Evolutionary conservation across 2,113 vertebrate species (phyloP).

Genomic region (Dinomys branickii): DNA sequence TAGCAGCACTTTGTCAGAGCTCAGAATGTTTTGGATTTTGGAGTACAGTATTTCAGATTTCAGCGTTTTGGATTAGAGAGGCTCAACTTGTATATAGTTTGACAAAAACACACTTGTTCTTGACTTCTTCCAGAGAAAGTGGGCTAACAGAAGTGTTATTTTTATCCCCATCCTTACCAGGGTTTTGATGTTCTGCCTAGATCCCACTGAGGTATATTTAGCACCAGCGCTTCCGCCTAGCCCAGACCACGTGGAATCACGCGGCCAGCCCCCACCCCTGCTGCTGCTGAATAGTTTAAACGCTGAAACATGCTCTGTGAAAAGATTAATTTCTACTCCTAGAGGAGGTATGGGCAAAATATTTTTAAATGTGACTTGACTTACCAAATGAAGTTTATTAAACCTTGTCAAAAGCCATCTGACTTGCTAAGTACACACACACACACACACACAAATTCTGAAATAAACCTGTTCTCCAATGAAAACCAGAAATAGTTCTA

Average conservation of each 20-base stretch:
- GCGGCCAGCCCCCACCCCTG: background rate
- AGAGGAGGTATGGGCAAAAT: background rate
- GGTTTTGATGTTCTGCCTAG: slow-evolving; percentile 67
- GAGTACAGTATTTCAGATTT: background rate
- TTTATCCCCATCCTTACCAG: slow-evolving; percentile 47
- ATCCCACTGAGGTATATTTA: slow-evolving; percentile 71
- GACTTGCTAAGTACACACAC: background rate
- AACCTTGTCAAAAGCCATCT: slow-evolving; percentile 37
- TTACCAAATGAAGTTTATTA: slow-evolving; percentile 34
- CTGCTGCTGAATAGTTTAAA: slow-evolving; percentile 11
- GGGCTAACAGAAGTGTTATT: slow-evolving; percentile 9
- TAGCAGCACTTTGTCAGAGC: background rate
- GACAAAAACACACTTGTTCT: background rate
- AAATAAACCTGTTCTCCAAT: slow-evolving; percentile 22
- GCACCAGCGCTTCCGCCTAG: slow-evolving; percentile 34
- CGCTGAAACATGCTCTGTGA: background rate
- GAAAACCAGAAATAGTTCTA: slow-evolving; percentile 5
- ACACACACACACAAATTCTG: background rate
- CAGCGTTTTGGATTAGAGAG: background rate
- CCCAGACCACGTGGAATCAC: background rate
- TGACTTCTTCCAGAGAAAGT: slow-evolving; percentile 39
- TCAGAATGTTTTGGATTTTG: background rate
- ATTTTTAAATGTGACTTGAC: slow-evolving; percentile 31
- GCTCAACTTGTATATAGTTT: background rate
- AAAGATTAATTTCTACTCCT: background rate